Evolutionary conservation across 2,888 invertebrate species (phyloP).

Genomic region (Sinhomidia bicolor): DNA sequence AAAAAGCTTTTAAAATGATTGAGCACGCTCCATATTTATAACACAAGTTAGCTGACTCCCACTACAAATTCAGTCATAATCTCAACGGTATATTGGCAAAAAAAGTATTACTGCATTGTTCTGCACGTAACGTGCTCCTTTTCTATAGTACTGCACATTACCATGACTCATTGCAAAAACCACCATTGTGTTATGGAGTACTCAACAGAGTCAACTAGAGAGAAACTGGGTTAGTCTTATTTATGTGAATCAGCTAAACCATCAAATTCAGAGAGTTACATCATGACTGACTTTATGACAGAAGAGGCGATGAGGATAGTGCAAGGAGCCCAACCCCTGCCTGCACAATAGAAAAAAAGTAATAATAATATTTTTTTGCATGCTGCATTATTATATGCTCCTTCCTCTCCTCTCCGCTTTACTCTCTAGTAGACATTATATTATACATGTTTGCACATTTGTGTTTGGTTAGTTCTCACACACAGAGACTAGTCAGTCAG

Average conservation of each 20-base stretch:
- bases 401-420: neutral
- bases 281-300: constrained; percentile 30
- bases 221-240: constrained; percentile 49
- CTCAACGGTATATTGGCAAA: neutral
- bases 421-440: neutral
- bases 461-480: neutral
- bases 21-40: constrained; percentile 15
- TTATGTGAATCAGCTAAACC: constrained; percentile 42
- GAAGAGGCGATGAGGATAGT: neutral
- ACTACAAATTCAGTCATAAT: neutral
- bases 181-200: neutral
- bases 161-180: constrained; percentile 45
- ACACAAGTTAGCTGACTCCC: too few species aligned
- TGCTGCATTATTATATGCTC: constrained; percentile 14
- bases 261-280: constrained; percentile 15
- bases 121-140: neutral
- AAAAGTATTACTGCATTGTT: neutral
- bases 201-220: neutral
- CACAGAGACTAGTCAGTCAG: neutral
- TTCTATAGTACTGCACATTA: neutral
- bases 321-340: constrained; percentile 4
- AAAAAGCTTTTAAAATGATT: constrained; percentile 4
- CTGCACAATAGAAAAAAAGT: neutral
- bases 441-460: constrained; percentile 18
- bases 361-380: constrained; percentile 34